Base-by-base conservation (phyloP, 2,797 vertebrate species). In the Knipowitschia caucasica region DNA sequence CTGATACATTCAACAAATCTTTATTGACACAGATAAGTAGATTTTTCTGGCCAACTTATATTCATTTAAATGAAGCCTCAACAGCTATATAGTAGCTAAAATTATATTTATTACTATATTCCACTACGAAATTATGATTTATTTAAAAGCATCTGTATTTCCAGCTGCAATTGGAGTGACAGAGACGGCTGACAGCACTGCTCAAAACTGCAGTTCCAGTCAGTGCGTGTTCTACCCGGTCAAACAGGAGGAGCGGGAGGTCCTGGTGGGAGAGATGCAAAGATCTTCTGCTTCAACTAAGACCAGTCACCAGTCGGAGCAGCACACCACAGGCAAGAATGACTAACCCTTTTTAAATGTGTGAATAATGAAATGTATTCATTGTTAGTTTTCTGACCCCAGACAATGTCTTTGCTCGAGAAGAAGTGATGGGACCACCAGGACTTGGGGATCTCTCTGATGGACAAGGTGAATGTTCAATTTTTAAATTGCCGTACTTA, bases 171-270 rank as follows among this genome's bases (percentile, higher is more conserved):
- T 88, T 78, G 78, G 92, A 45, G 63, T 25, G 1, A 70, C 1
- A 6, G 74, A 77, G 17, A 53, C 50, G 6, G 57, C n/a, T 3
- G 75, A 76, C 35, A 60, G 70, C 1, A 15, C 57, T 5, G 59
- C 56, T 4, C 75, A 80, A 3, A 86, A 86, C 46, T 69, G 82
- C 56, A 76, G 55, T 53, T 57, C 69, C 69, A 85, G 76, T 50
- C 88, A 91, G 59, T 91, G 90, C 31, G 88, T 91, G 66, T 90
- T 92, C 77, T 91, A 90, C 62, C 89, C 89, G 7, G 89, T 92
- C 34, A 92, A 92, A 52, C 84, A 89, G 58, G 91, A 92, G 53
- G 87, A 90, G 36, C 72, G 76, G 52, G 90, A 92, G 65, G 70
- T 89, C 18, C 59, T 77, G 1, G 72, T 91, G 60, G 86, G 75